Percentiles rank a stretch among this genome's conserved stretches.
phyloP scores from a whole-genome alignment of 2,888 invertebrate genomes.

The Scotopteryx bipunctaria region DNA sequence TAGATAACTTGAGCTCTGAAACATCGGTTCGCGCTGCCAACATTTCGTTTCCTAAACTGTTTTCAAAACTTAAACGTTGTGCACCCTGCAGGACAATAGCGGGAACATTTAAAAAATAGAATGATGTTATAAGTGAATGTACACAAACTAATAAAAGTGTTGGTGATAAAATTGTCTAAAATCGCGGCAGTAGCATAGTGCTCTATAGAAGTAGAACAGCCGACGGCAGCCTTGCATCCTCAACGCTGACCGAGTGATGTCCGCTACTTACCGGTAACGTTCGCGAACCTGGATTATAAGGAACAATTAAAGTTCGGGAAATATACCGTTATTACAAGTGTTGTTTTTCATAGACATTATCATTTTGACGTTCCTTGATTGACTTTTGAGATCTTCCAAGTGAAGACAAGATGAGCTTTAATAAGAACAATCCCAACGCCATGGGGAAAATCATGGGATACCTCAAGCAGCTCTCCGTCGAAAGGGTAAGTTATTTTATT shows the following conservation, averaged over 20 bases:
- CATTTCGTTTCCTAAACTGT: constrained; percentile 59
- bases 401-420: constrained; percentile 77
- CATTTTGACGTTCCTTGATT: constrained; percentile 76
- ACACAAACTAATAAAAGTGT: constrained; percentile 40
- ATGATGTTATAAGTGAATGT: constrained; percentile 49
- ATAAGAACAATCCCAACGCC: constrained; percentile 78
- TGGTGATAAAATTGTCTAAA: constrained; percentile 60
- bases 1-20: constrained; percentile 79
- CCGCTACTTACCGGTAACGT: constrained; percentile 56
- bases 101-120: constrained; percentile 56
- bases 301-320: constrained; percentile 50
- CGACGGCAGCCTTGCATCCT: constrained; percentile 31
- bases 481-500: constrained; percentile 68
- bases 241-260: constrained; percentile 55
- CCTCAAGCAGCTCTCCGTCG: constrained; percentile 77
- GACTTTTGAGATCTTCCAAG: constrained; percentile 42
- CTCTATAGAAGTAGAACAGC: constrained; percentile 32
- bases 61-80: constrained; percentile 67
- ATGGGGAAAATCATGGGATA: constrained; percentile 81
- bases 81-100: constrained; percentile 60
- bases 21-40: constrained; percentile 74
- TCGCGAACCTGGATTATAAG: constrained; percentile 71
- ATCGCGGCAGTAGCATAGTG: constrained; percentile 49
- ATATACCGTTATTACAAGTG: constrained; percentile 61
- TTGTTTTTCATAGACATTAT: constrained; percentile 64